Base-by-base conservation (phyloP, 2,797 vertebrate species). In the Myiothlypis coronata region DNA sequence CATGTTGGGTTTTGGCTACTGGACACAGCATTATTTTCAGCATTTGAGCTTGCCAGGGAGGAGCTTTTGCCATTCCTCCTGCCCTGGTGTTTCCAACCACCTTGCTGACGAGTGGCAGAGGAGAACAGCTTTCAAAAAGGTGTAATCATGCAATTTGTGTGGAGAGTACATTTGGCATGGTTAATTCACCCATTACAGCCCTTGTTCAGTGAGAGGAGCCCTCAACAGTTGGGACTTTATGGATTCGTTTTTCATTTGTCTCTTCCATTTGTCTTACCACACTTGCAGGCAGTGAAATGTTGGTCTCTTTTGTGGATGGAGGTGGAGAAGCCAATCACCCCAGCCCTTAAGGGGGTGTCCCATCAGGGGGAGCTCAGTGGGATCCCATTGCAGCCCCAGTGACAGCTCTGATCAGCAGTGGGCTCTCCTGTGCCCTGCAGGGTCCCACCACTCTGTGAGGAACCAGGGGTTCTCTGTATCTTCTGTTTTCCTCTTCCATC, bases 121-220 rank as follows among this genome's bases (percentile, higher is more conserved):
- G 78, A 85, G 78, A 49, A 70, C 55, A 94, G 93, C 86, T 93
- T 89, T 94, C 83, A 46, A 23, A 91, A 84, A 88, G 82, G 53
- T 46, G 0, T 59, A 94, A 92, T 91, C 72, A 76, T 83, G 89
- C 53, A 92, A 72, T 96, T 86, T 93, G 65, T 78, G 79, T 77
- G 84, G 91, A 93, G 82, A 87, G 79, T 65, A 8, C 34, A 9
- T 81, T 75, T 92, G 92, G 79, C 91, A 88, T 80, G 78, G 65
- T 77, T 83, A 72, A 92, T 95, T 91, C 87, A 49, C 69, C 79
- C 76, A 41, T 68, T 78, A 68, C 35, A 83, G 90, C 76, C n/a
- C 69, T 94, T 78, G 61, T 69, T 86, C 55, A 75, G 32, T 0
- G 16, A 50, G 67, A 90, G 85, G 78, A 89, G 9, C 82, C 50